Evolutionary conservation across 2,113 vertebrate species (phyloP).

Genomic region (Dasyprocta punctata): DNA sequence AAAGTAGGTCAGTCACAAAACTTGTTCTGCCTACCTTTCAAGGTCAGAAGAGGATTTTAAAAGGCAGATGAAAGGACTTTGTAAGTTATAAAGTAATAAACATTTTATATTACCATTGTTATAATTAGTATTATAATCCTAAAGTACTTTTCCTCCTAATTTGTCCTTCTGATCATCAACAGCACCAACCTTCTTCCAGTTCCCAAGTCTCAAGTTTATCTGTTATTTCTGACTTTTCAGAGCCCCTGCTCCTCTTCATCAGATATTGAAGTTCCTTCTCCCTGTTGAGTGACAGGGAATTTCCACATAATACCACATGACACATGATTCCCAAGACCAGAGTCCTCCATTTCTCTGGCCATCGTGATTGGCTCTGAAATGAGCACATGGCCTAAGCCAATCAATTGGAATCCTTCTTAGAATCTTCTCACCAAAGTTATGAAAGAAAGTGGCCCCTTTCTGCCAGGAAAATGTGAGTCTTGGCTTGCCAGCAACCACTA

Average conservation of each 20-base stretch:
- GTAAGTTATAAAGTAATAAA: neutral
- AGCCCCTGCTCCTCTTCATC: neutral
- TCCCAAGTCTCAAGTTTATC: neutral
- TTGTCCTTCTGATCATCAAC: neutral
- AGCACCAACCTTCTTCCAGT: neutral
- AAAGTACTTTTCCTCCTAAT: neutral
- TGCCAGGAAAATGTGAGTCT: neutral
- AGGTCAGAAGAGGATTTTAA: neutral
- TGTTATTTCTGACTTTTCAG: neutral
- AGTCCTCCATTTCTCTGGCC: neutral
- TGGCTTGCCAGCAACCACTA: neutral
- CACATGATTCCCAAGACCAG: neutral
- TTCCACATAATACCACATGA: neutral
- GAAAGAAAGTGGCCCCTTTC: neutral
- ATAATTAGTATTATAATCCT: neutral
- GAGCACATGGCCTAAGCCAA: neutral
- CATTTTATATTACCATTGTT: neutral
- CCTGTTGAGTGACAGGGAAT: neutral
- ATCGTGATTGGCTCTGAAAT: slow-evolving; percentile 9
- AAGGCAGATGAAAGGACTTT: neutral
- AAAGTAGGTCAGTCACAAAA: neutral
- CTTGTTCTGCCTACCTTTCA: neutral
- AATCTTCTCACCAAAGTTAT: neutral
- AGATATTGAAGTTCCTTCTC: neutral
- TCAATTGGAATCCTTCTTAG: neutral